Conservation (phyloP, 2,797 vertebrate species). For the Pelobates cultripes region DNA sequence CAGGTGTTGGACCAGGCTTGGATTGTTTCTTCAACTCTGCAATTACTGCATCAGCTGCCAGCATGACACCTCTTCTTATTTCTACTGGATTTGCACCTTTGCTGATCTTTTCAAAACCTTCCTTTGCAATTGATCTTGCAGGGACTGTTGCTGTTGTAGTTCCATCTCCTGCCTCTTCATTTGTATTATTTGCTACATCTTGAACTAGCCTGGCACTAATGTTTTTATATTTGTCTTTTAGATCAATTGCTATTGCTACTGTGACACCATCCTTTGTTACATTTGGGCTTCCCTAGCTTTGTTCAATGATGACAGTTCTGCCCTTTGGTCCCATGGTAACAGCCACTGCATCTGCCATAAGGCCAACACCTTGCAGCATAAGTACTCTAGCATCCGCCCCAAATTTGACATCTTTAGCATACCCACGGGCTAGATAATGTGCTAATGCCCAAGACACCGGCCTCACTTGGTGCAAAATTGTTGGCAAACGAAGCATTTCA, state of each 20-base stretch:
- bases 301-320: conserved; percentile 96
- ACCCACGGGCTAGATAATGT: conserved; percentile 85
- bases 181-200: conserved; percentile 97
- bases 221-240: conserved; percentile 95
- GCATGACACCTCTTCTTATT: conserved; percentile 95
- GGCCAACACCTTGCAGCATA: conserved; percentile 98
- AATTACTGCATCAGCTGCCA: conserved; percentile 88
- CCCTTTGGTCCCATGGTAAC: conserved; percentile 99
- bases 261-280: conserved; percentile 98
- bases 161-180: conserved; percentile 97
- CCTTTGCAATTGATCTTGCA: conserved; percentile 92
- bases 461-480: conserved; percentile 82
- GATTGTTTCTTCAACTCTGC: conserved; percentile 89
- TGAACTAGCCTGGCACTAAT: conserved; percentile 95
- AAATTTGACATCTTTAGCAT: conserved; percentile 97
- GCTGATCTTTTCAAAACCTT: conserved; percentile 96
- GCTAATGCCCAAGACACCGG: conserved; percentile 86
- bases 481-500: conserved; percentile 87
- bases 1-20: conserved; percentile 95
- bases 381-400: conserved; percentile 94
- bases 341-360: conserved; percentile 92
- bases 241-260: conserved; percentile 94
- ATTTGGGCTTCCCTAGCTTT: conserved; percentile 97
- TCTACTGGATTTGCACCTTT: conserved; percentile 97
- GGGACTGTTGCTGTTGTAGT: conserved; percentile 95